Conservation (phyloP, 2,113 vertebrate genomes). For the Xiphophorus maculatus region DNA sequence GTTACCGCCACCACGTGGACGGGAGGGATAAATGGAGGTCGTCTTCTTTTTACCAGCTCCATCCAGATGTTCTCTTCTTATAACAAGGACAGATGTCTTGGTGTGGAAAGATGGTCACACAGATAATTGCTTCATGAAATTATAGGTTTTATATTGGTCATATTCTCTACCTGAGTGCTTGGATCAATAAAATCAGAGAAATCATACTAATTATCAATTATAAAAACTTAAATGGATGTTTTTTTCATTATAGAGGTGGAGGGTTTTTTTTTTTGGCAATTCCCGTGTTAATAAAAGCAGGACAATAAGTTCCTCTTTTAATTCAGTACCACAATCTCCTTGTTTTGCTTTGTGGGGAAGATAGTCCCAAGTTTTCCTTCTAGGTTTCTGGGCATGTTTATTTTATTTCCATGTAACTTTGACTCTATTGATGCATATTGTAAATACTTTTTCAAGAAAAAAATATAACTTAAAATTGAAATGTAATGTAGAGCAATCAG, state of each 20-base stretch:
- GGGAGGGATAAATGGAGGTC: background rate
- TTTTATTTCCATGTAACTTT: too few species aligned
- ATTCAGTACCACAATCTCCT: background rate
- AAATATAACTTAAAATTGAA: too few species aligned
- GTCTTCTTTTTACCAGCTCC: background rate
- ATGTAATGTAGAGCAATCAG: too few species aligned
- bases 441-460: too few species aligned
- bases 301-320: background rate
- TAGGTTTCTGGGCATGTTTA: too few species aligned
- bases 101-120: too few species aligned
- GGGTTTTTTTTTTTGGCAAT: too few species aligned
- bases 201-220: background rate
- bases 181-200: background rate
- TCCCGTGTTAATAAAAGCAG: too few species aligned
- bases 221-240: background rate
- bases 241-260: background rate
- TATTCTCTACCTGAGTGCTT: background rate
- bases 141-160: background rate
- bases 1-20: slow-evolving; percentile 35
- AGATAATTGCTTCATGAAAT: background rate
- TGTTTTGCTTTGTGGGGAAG: background rate
- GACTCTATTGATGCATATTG: too few species aligned
- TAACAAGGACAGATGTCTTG: too few species aligned
- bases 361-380: too few species aligned
- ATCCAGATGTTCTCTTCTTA: background rate